Conservation (phyloP, 2,888 invertebrate species). For the Furcula furcula region DNA sequence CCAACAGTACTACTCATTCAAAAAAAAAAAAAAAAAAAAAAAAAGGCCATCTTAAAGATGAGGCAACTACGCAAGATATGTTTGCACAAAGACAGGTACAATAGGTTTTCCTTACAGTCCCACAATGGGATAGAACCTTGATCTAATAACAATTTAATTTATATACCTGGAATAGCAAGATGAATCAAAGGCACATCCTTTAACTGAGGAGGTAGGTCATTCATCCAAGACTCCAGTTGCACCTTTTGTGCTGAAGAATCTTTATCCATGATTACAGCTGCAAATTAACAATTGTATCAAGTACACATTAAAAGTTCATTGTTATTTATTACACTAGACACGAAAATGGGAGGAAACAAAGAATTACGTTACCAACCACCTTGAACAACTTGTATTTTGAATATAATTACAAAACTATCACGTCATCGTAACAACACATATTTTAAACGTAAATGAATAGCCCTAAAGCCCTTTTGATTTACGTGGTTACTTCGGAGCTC, state of each 20-base stretch:
- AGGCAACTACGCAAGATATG: too few relatives aligned
- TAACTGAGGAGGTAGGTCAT: constrained; percentile 80
- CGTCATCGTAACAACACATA: constrained; percentile 20
- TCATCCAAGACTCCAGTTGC: constrained; percentile 87
- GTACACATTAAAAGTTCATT: not conserved
- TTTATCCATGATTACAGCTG: constrained; percentile 58
- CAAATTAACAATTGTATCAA: constrained; percentile 18
- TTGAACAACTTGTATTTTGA: constrained; percentile 1
- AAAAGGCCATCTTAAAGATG: too few relatives aligned
- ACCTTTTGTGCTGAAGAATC: constrained; percentile 44
- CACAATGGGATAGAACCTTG: too few relatives aligned
- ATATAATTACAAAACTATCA: constrained; percentile 22
- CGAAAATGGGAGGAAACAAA: constrained; percentile 3
- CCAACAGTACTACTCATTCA: too few relatives aligned
- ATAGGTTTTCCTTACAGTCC: too few relatives aligned
- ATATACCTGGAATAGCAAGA: constrained; percentile 90
- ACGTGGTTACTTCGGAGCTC: constrained; percentile 6
- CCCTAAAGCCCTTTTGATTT: constrained; percentile 1
- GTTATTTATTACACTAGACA: not conserved
- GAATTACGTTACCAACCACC: constrained; percentile 15
- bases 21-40: too few relatives aligned
- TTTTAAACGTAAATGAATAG: not conserved
- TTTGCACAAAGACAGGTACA: too few relatives aligned
- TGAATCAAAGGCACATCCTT: constrained; percentile 84
- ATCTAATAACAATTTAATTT: too few relatives aligned